Evolutionary conservation across 2,113 vertebrate genomes (phyloP).

Genomic region (Megaptera novaeangliae): DNA sequence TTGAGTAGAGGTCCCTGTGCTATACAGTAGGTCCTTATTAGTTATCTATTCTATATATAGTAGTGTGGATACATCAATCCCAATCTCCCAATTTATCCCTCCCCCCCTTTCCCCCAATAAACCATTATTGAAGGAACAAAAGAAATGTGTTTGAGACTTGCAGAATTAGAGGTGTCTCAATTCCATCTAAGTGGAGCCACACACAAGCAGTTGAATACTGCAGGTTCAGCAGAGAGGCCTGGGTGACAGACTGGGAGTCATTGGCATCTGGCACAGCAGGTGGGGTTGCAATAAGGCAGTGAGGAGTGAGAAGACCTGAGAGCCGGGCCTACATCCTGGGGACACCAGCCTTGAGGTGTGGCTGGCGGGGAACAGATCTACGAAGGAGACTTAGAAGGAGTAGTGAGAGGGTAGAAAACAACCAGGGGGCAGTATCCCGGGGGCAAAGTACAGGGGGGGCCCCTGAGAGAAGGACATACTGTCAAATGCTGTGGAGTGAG

Average conservation of each 20-base stretch:
- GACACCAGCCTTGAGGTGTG: background rate
- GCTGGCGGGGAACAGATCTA: background rate
- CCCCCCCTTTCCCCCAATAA: background rate
- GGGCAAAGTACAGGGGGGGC: background rate
- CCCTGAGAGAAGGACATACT: background rate
- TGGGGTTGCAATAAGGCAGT: too few species aligned
- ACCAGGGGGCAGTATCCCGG: too few species aligned
- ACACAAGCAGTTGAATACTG: background rate
- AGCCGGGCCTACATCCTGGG: background rate
- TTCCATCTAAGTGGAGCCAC: background rate
- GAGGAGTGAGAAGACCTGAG: background rate
- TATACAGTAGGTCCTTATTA: background rate
- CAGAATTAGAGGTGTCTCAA: too few species aligned
- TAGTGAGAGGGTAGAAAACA: background rate
- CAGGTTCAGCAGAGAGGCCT: background rate
- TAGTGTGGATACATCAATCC: background rate
- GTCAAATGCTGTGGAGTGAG: background rate
- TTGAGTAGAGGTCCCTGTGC: background rate
- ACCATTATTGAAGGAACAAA: background rate
- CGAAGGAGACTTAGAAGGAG: background rate
- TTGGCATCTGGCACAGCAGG: accelerated
- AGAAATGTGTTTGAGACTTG: background rate
- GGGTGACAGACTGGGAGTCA: too few species aligned
- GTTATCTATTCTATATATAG: background rate
- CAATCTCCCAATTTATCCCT: background rate